Evolutionary conservation across 2,113 vertebrate species (phyloP), one percentile per base, ranked within the genome.

Genomic region (Elaphurus davidianus): DNA sequence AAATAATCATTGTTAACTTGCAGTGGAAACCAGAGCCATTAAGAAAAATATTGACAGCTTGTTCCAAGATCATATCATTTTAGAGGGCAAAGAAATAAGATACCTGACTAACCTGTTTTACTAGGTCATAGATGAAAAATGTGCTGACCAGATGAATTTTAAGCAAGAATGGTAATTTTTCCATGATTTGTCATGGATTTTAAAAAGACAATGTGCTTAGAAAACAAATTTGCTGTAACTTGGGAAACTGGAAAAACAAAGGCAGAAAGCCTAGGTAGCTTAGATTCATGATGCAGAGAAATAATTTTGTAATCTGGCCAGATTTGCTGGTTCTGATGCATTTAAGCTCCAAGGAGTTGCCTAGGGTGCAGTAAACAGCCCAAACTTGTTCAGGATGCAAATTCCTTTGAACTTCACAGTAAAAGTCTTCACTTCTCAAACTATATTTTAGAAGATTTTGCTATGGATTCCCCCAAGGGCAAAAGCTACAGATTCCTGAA

Each of bases 1-100:
- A 95, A 97, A 91, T 97, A 86, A 97, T 97, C 96, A 95, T 74
- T 92, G 97, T 94, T 97, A 97, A 97, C 85, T 97, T 96, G 89
- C 55, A 54, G 43, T 86, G 84, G 90, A 97, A 97, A 97, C 79
- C 57, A 74, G 90, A 89, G 62, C 60, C 86, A 96, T 94, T 92
- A 94, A 95, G 86, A 86, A 96, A 98, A 97, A 95, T 96, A 94
- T 94, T 79, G 95, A 97, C 96, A 96, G 88, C 76, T 55, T 95
- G 11, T 92, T 96, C 89, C 86, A 97, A 62, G 81, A 94, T 94
- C 91, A 83, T 87, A 98, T 78, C 78, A 96, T 86, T 97, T 92
- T 90, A 96, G n/a, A 96, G 33, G 59, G 27, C 55, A 94, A 93
- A 94, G 92, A 96, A 97, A 98, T 95, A 96, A n/a, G 92, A 96